phyloP scores from a whole-genome alignment of 2,888 invertebrate genomes.

The Amphiduros pacificus region DNA sequence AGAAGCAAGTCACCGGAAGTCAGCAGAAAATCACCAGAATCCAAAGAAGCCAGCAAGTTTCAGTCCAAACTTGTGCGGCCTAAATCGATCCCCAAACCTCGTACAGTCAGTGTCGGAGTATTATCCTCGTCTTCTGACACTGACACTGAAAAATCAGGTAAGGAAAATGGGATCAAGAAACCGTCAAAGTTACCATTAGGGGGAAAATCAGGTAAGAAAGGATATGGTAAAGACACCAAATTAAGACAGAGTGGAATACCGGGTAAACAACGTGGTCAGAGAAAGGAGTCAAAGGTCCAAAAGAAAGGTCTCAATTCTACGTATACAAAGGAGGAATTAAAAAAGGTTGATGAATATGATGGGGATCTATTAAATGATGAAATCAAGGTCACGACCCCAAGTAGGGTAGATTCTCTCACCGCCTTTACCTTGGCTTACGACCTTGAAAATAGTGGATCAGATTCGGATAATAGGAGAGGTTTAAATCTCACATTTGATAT shows the following conservation, averaged over 20 bases:
- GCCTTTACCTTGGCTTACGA: slow-evolving; percentile 26
- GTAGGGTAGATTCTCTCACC: slow-evolving; percentile 16
- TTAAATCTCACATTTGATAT: neutral
- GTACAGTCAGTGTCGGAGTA: neutral
- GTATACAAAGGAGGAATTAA: neutral
- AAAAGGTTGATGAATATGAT: neutral
- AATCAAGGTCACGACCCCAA: neutral
- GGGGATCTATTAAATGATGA: neutral
- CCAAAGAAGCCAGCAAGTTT: neutral
- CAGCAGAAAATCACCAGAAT: no score
- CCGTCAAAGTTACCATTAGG: neutral
- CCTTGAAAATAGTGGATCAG: slow-evolving; percentile 16
- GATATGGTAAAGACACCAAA: neutral
- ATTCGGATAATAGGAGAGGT: neutral
- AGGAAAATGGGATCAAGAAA: neutral
- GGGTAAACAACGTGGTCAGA: neutral
- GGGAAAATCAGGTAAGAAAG: neutral
- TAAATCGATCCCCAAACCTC: neutral
- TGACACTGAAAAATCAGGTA: neutral
- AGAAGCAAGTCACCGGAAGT: neutral
- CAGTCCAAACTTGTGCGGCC: slow-evolving; percentile 6
- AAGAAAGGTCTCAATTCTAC: neutral
- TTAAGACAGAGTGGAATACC: neutral
- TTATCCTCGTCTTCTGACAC: neutral
- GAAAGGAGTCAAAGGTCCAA: neutral